Evolutionary conservation across 2,888 invertebrate species (phyloP).

Genomic region (Drosophila birchii): DNA sequence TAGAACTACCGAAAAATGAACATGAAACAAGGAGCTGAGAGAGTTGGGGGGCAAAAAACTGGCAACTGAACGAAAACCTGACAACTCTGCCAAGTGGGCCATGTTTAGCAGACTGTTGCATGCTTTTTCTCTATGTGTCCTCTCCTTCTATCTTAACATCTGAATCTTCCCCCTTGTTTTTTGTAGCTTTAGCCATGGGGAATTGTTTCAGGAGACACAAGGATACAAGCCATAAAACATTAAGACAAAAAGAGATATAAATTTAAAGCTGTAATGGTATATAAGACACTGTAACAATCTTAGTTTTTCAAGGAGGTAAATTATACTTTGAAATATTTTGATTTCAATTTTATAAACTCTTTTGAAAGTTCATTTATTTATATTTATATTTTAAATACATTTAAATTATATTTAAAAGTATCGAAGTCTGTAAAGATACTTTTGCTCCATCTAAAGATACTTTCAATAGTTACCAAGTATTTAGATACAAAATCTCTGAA

Average conservation of each 20-base stretch:
- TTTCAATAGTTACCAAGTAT: not conserved
- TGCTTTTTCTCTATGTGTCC: slow-evolving; percentile 15
- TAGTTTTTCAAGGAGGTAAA: not conserved
- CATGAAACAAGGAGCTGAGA: slow-evolving; percentile 17
- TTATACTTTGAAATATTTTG: not conserved
- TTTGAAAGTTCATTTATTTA: too few species aligned
- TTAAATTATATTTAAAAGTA: not conserved
- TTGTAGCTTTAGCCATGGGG: not conserved
- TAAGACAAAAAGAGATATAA: not conserved
- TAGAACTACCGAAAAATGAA: slow-evolving; percentile 61
- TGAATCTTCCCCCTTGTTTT: not conserved
- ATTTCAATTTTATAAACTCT: not conserved
- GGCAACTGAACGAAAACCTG: slow-evolving; percentile 27
- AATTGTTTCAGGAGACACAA: slow-evolving; percentile 5
- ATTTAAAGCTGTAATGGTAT: not conserved
- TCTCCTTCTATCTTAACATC: not conserved
- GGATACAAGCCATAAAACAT: slow-evolving; percentile 9
- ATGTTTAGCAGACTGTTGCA: slow-evolving; percentile 42
- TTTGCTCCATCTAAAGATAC: not conserved
- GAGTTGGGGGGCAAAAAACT: slow-evolving; percentile 3
- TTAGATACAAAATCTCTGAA: slow-evolving; percentile 9
- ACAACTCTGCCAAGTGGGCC: slow-evolving; percentile 47
- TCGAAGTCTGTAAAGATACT: not conserved
- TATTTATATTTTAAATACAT: too few species aligned
- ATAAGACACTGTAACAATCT: not conserved